Evolutionary conservation across 1,140 invertebrate species (phyloP).

Genomic region (Araneus ventricosus): DNA sequence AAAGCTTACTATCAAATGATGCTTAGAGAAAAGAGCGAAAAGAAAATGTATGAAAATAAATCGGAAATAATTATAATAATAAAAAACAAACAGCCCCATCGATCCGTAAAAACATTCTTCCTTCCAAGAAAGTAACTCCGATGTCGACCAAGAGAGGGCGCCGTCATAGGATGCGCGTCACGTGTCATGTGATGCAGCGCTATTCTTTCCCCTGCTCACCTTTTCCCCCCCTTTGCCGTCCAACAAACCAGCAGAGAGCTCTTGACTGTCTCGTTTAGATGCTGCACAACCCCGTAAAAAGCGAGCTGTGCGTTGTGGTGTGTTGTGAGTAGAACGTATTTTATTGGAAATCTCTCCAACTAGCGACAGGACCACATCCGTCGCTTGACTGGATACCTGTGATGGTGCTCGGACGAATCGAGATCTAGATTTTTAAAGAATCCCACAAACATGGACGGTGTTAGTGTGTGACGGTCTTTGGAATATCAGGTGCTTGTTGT

Average conservation of each 20-base stretch:
- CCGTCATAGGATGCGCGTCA: conserved; percentile 20
- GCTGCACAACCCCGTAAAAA: neutral
- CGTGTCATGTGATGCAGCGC: conserved; percentile 66
- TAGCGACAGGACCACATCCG: neutral
- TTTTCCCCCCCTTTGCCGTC: neutral
- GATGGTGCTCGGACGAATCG: neutral
- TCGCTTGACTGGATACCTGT: conserved; percentile 46
- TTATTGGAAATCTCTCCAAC: neutral
- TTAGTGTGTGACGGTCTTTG: neutral
- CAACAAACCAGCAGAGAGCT: conserved; percentile 64
- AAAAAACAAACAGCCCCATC: neutral
- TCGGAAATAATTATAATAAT: conserved; percentile 49
- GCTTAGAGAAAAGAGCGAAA: conserved; percentile 19
- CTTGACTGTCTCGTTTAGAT: conserved; percentile 44
- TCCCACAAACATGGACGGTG: neutral
- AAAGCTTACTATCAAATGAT: conserved; percentile 51
- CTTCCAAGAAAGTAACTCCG: conserved; percentile 1
- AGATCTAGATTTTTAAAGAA: neutral
- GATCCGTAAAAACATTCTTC: neutral
- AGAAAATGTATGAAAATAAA: conserved; percentile 36
- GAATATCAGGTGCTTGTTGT: neutral
- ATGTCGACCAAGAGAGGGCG: conserved; percentile 39
- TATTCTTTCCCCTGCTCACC: conserved; percentile 36
- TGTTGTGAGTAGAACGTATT: conserved; percentile 17
- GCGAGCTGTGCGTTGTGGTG: neutral